phyloP scores from a whole-genome alignment of 2,113 vertebrate genomes.

The Sinocyclocheilus maitianheensis region DNA sequence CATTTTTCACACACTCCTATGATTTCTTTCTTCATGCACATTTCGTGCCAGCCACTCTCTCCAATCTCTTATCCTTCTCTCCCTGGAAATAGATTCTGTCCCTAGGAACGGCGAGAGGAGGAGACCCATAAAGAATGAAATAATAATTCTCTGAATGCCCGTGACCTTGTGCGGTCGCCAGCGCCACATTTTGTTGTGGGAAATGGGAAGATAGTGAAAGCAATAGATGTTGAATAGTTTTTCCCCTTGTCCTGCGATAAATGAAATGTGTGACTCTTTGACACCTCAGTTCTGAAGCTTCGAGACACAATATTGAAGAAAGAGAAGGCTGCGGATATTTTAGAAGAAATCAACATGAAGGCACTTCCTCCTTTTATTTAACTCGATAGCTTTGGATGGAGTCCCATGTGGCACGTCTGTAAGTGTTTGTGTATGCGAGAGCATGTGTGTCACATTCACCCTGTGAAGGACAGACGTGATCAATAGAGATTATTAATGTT shows the following conservation, averaged over 20 bases:
- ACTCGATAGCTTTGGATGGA: slow-evolving; percentile 36
- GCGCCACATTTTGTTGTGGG: slow-evolving; percentile 64
- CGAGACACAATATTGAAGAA: slow-evolving; percentile 21
- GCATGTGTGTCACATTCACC: slow-evolving; percentile 52
- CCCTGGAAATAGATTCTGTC: slow-evolving; percentile 52
- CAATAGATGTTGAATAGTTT: slow-evolving; percentile 67
- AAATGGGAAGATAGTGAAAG: slow-evolving; percentile 61
- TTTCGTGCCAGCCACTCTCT: slow-evolving; percentile 1
- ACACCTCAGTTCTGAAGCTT: slow-evolving; percentile 26
- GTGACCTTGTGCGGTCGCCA: slow-evolving; percentile 68
- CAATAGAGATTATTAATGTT: slow-evolving; percentile 74
- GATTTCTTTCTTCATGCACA: slow-evolving; percentile 26
- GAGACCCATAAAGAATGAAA: slow-evolving; percentile 64
- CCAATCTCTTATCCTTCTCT: slow-evolving; percentile 48
- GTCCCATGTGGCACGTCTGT: slow-evolving; percentile 9
- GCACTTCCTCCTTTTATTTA: slow-evolving; percentile 26
- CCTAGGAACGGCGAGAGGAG: slow-evolving; percentile 34
- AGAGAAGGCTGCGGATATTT: neutral
- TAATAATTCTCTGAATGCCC: slow-evolving; percentile 68
- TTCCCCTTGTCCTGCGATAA: slow-evolving; percentile 61
- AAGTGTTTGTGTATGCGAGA: slow-evolving; percentile 43
- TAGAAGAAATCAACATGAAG: slow-evolving; percentile 11
- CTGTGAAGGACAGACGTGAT: slow-evolving; percentile 70
- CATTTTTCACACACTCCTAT: neutral
- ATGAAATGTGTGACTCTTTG: slow-evolving; percentile 61